These are phyloP conservation scores for Ceratosolen solmsi DNA, from an alignment of 1,140 invertebrate genomes.

Conservation along the genomic window DNA sequence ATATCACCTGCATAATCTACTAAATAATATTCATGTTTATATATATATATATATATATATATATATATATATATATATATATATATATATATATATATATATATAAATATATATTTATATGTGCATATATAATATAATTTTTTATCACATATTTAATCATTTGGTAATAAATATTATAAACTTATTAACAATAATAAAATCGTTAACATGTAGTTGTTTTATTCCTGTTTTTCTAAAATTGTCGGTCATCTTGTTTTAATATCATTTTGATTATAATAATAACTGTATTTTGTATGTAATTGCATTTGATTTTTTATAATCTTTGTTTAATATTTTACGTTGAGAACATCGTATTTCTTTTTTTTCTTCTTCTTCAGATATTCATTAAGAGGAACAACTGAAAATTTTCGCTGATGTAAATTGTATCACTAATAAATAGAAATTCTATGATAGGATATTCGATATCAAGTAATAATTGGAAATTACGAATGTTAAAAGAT, in stretches of 20 bases:
- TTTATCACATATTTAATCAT: slow-evolving; percentile 66
- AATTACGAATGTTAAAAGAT: too few relatives aligned
- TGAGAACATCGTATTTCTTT: too few relatives aligned
- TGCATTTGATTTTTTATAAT: slow-evolving; percentile 19
- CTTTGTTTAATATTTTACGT: not conserved
- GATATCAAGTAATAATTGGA: not conserved
- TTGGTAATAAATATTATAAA: slow-evolving; percentile 65
- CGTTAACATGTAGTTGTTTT: slow-evolving; percentile 60
- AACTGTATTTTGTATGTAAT: not conserved
- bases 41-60: slow-evolving; percentile 55
- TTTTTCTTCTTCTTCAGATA: too few relatives aligned
- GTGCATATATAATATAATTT: slow-evolving; percentile 58
- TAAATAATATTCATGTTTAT: slow-evolving; percentile 62
- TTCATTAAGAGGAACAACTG: not conserved
- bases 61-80: slow-evolving; percentile 57
- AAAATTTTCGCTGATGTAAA: not conserved
- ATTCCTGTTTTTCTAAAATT: slow-evolving; percentile 51
- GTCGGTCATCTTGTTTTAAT: slow-evolving; percentile 30
- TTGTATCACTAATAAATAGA: not conserved
- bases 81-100: slow-evolving; percentile 46
- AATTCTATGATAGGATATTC: not conserved
- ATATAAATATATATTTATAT: slow-evolving; percentile 53
- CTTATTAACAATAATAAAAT: slow-evolving; percentile 67
- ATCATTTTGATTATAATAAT: slow-evolving; percentile 42
- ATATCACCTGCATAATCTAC: slow-evolving; percentile 59